These are phyloP conservation scores for Rhyzopertha dominica DNA, from an alignment of 1,140 invertebrate genomes.

Conservation along the genomic window DNA sequence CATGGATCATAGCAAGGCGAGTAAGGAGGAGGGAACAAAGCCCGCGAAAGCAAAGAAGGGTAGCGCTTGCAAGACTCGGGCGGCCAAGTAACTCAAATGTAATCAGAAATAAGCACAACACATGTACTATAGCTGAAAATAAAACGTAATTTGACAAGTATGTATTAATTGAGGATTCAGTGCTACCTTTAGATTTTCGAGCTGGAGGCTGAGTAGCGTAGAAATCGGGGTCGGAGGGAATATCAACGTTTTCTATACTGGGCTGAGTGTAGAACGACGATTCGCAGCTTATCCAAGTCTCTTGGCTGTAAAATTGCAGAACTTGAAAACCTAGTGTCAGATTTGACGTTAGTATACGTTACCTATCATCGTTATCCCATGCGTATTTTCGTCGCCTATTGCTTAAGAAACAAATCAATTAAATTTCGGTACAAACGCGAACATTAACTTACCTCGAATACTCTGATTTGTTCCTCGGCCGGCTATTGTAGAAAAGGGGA, in stretches of 20 bases:
- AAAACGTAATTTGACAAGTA: too few species aligned
- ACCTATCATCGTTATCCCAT: constrained; percentile 60
- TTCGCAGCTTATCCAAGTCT: constrained; percentile 41
- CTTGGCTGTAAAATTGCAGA: constrained; percentile 36
- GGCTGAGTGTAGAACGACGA: constrained; percentile 29
- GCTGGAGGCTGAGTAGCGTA: constrained; percentile 44
- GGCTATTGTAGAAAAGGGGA: constrained; percentile 86
- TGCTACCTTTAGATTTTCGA: constrained; percentile 42
- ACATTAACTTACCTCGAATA: constrained; percentile 41
- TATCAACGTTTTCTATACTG: constrained; percentile 42
- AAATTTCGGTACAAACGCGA: constrained; percentile 13
- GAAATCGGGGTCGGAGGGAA: constrained; percentile 49
- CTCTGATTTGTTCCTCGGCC: constrained; percentile 61
- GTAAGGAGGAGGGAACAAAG: constrained; percentile 8
- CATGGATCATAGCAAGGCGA: constrained; percentile 16
- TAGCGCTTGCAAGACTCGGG: not conserved
- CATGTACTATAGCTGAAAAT: not conserved
- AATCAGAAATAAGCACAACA: not conserved
- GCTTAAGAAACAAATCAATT: constrained; percentile 22
- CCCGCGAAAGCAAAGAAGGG: constrained; percentile 12
- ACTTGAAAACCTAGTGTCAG: not conserved
- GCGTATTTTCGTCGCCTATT: constrained; percentile 55
- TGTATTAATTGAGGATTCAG: too few species aligned
- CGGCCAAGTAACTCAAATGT: not conserved
- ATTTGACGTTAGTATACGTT: constrained; percentile 28